phyloP scores from a whole-genome alignment of 2,888 invertebrate species.

The Leucophora obtusa region DNA sequence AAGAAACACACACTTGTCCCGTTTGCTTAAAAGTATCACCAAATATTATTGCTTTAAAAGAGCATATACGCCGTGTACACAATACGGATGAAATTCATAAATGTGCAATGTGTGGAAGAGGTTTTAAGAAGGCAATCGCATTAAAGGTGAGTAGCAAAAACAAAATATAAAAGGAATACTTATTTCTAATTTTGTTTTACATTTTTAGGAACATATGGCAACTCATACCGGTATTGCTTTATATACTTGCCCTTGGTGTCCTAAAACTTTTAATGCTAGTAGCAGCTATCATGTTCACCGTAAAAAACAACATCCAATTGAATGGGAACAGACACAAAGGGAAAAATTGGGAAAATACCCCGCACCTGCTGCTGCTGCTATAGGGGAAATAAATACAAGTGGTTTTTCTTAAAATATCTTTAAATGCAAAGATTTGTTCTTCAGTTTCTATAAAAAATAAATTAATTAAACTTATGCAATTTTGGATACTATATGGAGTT shows the following conservation, averaged over 20 bases:
- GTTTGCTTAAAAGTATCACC: slow-evolving; percentile 73
- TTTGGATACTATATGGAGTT: too few species aligned
- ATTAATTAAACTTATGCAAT: too few species aligned
- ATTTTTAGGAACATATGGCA: slow-evolving; percentile 74
- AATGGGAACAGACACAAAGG: slow-evolving; percentile 71
- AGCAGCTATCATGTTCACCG: slow-evolving; percentile 74
- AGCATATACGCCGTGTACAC: slow-evolving; percentile 73
- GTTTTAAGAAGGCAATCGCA: slow-evolving; percentile 70
- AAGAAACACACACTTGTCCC: slow-evolving; percentile 70
- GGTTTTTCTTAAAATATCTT: too few species aligned
- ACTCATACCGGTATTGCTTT: slow-evolving; percentile 73
- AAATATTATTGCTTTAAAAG: slow-evolving; percentile 71
- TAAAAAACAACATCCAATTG: slow-evolving; percentile 73
- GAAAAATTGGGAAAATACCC: too few species aligned
- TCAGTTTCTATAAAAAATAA: too few species aligned
- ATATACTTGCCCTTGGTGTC: slow-evolving; percentile 73
- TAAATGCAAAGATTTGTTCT: too few species aligned
- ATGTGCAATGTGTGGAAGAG: slow-evolving; percentile 75
- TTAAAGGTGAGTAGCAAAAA: slow-evolving; percentile 13
- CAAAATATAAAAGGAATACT: background rate
- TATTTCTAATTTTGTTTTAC: background rate
- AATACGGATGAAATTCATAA: slow-evolving; percentile 71
- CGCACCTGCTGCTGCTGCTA: too few species aligned
- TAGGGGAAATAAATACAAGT: too few species aligned
- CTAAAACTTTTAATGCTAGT: slow-evolving; percentile 73